phyloP scores from a whole-genome alignment of 2,797 vertebrate genomes.

The Pachyuromys duprasi region DNA sequence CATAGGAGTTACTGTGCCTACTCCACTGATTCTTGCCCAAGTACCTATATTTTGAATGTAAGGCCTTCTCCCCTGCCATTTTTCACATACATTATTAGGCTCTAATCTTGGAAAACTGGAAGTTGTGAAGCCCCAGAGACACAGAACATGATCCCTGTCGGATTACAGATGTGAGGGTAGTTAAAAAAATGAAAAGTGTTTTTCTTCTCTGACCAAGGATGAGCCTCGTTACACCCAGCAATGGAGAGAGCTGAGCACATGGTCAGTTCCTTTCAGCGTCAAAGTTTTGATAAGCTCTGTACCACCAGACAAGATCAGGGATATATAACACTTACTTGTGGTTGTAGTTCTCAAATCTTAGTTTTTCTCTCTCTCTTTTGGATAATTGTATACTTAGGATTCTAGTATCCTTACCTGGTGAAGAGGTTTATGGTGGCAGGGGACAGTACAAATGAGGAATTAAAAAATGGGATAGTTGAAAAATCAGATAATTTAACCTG shows the following conservation, averaged over 20 bases:
- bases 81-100: neutral
- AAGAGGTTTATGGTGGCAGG: neutral
- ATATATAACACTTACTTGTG: neutral
- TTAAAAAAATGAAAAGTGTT: neutral
- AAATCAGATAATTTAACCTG: constrained; percentile 7
- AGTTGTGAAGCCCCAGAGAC: neutral
- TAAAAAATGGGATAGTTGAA: neutral
- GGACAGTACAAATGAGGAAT: neutral
- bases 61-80: neutral
- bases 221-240: neutral
- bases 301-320: neutral
- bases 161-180: neutral
- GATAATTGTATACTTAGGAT: neutral
- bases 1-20: neutral
- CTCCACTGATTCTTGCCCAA: neutral
- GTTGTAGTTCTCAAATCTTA: neutral
- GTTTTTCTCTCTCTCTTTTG: neutral
- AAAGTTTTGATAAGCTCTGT: neutral
- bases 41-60: neutral
- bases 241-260: neutral
- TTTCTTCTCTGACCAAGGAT: constrained; percentile 6
- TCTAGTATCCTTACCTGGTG: neutral
- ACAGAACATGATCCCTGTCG: neutral
- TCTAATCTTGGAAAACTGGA: constrained; percentile 7
- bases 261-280: neutral